Percentiles rank a stretch among this genome's conserved stretches.
phyloP scores from a whole-genome alignment of 2,888 invertebrate species.

The Cylloceria caligata region DNA sequence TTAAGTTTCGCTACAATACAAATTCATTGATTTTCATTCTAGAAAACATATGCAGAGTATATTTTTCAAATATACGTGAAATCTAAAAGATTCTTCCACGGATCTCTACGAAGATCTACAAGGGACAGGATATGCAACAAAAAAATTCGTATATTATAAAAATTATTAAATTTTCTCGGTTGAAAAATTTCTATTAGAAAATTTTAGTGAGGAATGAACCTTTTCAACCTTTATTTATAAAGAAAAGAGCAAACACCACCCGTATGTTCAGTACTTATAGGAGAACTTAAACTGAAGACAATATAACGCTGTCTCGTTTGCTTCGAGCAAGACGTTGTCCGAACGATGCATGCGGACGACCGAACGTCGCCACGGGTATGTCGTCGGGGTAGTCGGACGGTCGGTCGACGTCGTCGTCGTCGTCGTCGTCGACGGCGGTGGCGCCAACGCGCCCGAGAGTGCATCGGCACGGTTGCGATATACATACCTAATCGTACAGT shows the following conservation, averaged over 20 bases:
- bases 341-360: conserved; percentile 50
- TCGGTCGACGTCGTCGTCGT: conserved; percentile 73
- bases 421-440: conserved; percentile 69
- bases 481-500: conserved; percentile 65
- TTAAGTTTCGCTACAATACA: too few species aligned
- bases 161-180: background rate
- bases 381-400: conserved; percentile 57
- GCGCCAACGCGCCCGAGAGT: conserved; percentile 71
- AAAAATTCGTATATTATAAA: background rate
- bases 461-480: conserved; percentile 72
- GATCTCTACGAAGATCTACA: too few species aligned
- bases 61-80: too few species aligned
- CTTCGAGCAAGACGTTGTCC: conserved; percentile 32
- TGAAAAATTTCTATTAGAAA: too few species aligned
- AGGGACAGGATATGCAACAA: background rate
- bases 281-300: conserved; percentile 5
- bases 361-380: conserved; percentile 49
- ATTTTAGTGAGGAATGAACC: background rate
- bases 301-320: conserved; percentile 1
- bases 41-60: too few species aligned
- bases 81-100: background rate
- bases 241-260: background rate
- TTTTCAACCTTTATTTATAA: background rate
- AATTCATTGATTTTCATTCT: too few species aligned
- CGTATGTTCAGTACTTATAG: background rate